These are phyloP conservation scores for Synchiropus splendidus DNA, from an alignment of 2,113 vertebrate genomes.

Conservation along the genomic window DNA sequence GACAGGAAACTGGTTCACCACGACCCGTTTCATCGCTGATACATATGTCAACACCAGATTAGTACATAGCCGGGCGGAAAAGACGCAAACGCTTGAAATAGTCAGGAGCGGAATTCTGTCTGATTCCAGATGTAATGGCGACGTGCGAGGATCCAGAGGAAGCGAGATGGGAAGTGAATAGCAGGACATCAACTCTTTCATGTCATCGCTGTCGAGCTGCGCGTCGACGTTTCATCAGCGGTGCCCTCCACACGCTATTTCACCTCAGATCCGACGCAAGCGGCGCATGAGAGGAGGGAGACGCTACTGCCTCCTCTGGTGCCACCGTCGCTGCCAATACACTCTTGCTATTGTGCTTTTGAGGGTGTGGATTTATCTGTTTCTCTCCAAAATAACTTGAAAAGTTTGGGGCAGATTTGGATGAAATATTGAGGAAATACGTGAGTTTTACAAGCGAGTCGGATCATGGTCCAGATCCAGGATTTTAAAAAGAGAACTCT, in stretches of 20 bases:
- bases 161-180: conserved; percentile 29
- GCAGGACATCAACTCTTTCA: conserved; percentile 42
- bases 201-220: conserved; percentile 30
- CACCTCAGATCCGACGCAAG: conserved; percentile 34
- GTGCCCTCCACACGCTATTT: conserved; percentile 38
- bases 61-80: conserved; percentile 22
- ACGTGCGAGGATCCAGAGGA: conserved; percentile 24
- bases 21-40: conserved; percentile 1
- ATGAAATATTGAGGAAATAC: no score
- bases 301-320: no score
- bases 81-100: conserved; percentile 24
- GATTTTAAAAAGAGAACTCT: no score
- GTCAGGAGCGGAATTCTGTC: conserved; percentile 46
- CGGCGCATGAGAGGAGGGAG: no score
- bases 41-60: conserved; percentile 22
- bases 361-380: no score
- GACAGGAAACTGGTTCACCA: conserved; percentile 25
- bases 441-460: no score
- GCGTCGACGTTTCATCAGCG: conserved; percentile 52
- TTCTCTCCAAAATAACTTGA: no score
- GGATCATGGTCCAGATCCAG: no score
- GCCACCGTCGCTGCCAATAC: no score
- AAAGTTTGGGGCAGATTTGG: no score
- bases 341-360: no score
- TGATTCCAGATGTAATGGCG: conserved; percentile 49